Conservation (phyloP, 2,113 vertebrate species). For the Romanogobio albipinnatus region DNA sequence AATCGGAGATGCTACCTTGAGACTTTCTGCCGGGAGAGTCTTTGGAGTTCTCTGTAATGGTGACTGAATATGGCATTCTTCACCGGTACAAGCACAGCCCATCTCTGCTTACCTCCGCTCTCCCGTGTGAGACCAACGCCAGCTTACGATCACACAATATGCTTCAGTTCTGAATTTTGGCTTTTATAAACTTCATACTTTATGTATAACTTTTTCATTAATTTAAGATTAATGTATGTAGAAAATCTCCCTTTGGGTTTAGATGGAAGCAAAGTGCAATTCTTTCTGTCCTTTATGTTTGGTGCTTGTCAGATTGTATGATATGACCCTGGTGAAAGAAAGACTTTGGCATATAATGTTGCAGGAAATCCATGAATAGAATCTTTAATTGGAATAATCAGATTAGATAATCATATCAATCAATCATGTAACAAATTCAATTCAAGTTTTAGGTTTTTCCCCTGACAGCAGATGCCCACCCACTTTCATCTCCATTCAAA, state of each 20-base stretch:
- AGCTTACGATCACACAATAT: constrained; percentile 17
- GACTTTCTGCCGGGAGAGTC: constrained; percentile 61
- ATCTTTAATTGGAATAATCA: not conserved
- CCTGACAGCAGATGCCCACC: too few relatives aligned
- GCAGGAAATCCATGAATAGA: not conserved
- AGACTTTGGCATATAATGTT: not conserved
- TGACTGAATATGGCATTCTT: constrained; percentile 64
- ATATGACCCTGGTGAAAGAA: not conserved
- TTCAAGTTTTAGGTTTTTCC: too few relatives aligned
- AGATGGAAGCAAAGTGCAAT: not conserved
- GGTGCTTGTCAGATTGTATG: not conserved
- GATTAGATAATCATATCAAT: not conserved
- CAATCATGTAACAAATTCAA: not conserved
- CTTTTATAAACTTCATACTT: not conserved
- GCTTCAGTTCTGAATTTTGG: not conserved
- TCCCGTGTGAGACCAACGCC: not conserved
- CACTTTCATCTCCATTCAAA: too few relatives aligned
- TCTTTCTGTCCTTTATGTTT: not conserved
- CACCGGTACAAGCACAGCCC: constrained; percentile 43
- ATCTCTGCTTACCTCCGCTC: not conserved
- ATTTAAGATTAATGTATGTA: too few relatives aligned
- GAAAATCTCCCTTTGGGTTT: not conserved
- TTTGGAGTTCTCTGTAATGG: constrained; percentile 64
- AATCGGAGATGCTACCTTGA: constrained; percentile 73
- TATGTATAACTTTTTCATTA: too few relatives aligned